phyloP scores from a whole-genome alignment of 2,113 vertebrate species.

The Psettodes erumei region DNA sequence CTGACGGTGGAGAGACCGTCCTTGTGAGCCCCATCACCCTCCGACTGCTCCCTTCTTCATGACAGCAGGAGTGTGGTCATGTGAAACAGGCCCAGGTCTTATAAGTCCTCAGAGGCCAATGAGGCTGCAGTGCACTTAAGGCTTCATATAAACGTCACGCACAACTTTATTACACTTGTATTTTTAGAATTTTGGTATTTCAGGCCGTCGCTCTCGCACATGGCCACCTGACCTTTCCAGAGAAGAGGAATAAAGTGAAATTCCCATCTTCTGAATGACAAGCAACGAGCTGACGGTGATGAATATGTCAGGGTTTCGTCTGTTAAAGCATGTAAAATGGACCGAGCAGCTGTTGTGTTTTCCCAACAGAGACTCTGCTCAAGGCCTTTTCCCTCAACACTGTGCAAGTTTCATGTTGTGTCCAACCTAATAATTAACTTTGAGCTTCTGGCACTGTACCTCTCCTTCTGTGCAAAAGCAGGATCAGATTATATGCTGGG shows the following conservation, averaged over 20 bases:
- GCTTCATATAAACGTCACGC: not conserved
- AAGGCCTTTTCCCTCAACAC: not conserved
- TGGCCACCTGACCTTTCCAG: not conserved
- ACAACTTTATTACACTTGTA: not conserved
- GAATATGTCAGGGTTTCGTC: not conserved
- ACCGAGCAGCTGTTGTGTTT: not conserved
- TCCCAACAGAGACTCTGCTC: not conserved
- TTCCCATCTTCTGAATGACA: not conserved
- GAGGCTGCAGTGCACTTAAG: not conserved
- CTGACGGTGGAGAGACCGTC: not conserved
- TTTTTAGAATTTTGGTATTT: not conserved
- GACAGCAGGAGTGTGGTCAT: not conserved
- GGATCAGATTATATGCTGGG: not conserved
- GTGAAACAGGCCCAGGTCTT: not conserved
- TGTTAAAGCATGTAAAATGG: not conserved
- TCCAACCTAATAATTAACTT: constrained; percentile 24
- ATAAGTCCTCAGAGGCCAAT: not conserved
- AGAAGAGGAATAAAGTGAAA: not conserved
- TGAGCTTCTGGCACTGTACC: not conserved
- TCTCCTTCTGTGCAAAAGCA: not conserved
- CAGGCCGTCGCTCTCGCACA: not conserved
- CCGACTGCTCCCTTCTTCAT: not conserved
- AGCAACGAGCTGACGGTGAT: not conserved
- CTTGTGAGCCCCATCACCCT: no score
- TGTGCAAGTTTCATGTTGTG: constrained; percentile 8